These are phyloP conservation scores for Tenthredo livida DNA, from an alignment of 2,888 invertebrate genomes.

Conservation along the genomic window DNA sequence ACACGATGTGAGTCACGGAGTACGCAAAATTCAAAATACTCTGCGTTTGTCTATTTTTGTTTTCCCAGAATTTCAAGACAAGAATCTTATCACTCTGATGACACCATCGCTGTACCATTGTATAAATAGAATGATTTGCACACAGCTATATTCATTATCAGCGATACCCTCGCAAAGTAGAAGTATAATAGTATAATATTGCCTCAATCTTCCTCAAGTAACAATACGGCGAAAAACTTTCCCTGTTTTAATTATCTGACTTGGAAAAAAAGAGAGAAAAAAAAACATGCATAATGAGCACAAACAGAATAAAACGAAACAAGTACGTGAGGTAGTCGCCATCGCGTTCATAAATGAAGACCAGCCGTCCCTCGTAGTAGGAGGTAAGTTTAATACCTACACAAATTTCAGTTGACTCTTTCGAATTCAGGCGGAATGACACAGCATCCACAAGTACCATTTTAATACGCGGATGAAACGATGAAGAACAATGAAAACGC, in stretches of 20 bases:
- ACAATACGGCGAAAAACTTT: background rate
- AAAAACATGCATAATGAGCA: background rate
- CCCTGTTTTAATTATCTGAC: background rate
- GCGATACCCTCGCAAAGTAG: background rate
- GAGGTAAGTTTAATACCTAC: slow-evolving; percentile 7
- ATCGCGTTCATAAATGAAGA: background rate
- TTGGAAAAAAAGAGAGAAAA: background rate
- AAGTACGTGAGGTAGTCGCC: background rate
- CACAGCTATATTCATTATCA: background rate
- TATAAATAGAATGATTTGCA: background rate
- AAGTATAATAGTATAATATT: background rate
- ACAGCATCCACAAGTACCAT: background rate
- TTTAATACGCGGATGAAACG: background rate
- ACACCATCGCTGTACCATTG: background rate
- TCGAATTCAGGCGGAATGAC: background rate
- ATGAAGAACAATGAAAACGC: background rate
- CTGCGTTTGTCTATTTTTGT: background rate
- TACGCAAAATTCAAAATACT: background rate
- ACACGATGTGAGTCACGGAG: background rate
- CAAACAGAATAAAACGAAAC: background rate
- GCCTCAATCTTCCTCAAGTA: background rate
- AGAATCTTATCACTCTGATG: slow-evolving; percentile 20
- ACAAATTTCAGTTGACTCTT: background rate
- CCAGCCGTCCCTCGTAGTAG: background rate
- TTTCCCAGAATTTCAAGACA: background rate